Evolutionary conservation across 2,797 vertebrate genomes (phyloP).

Genomic region (Sebastes glaucus): DNA sequence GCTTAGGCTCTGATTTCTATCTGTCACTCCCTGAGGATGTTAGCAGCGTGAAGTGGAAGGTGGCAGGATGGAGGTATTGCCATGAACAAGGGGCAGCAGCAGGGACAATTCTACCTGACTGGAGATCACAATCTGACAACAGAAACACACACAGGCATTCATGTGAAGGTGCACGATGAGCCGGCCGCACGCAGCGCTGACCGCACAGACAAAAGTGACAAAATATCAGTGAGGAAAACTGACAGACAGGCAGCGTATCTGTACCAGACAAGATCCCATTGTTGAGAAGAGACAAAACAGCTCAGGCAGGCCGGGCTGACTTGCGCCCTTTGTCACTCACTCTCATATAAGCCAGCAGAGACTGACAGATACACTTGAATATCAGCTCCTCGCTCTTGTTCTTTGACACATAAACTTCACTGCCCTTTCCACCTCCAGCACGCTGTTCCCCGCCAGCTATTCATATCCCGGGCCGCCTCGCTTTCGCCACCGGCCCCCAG

Average conservation of each 20-base stretch:
- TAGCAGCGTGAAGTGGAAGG: constrained; percentile 56
- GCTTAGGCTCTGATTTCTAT: constrained; percentile 68
- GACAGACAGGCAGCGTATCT: constrained; percentile 73
- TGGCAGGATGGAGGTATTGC: constrained; percentile 62
- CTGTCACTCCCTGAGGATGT: constrained; percentile 70
- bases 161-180: constrained; percentile 25
- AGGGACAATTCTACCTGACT: constrained; percentile 67
- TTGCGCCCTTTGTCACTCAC: constrained; percentile 57
- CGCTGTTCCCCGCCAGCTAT: constrained; percentile 38
- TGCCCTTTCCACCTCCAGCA: constrained; percentile 65
- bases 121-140: constrained; percentile 77
- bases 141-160: constrained; percentile 31
- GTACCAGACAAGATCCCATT: constrained; percentile 70
- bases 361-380: constrained; percentile 64
- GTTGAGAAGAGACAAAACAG: constrained; percentile 61
- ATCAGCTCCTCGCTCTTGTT: constrained; percentile 57
- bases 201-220: constrained; percentile 57
- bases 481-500: constrained; percentile 16
- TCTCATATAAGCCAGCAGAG: constrained; percentile 43
- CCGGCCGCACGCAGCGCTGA: background rate
- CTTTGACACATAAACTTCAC: constrained; percentile 55
- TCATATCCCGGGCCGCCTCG: constrained; percentile 34
- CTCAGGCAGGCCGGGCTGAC: constrained; percentile 49
- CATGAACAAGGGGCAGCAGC: constrained; percentile 62
- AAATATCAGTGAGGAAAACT: constrained; percentile 69